A percentile compares a stretch with the other conserved stretches of the same genome.
Conservation (phyloP, 2,113 vertebrate species). For the Myodes glareolus region DNA sequence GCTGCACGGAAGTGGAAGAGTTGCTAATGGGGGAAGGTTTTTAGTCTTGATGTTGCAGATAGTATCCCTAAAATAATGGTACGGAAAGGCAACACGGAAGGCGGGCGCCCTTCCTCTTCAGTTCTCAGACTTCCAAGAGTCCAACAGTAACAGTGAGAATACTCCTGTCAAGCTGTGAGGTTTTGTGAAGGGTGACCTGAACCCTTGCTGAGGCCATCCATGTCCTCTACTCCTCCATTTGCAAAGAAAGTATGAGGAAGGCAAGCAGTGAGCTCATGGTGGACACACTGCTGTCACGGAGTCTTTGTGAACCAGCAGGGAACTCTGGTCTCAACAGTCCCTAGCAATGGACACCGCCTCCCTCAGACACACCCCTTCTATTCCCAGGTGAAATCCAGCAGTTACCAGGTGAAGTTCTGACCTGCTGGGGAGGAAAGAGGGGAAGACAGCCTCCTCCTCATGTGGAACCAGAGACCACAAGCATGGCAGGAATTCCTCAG, state of each 20-base stretch:
- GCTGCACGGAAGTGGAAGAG: slow-evolving; percentile 38
- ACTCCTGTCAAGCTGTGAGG: background rate
- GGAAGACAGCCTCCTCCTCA: background rate
- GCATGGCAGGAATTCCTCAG: slow-evolving; percentile 41
- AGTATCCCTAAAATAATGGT: slow-evolving; percentile 9
- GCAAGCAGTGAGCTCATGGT: background rate
- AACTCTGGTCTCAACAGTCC: background rate
- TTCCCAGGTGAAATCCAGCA: slow-evolving; percentile 24
- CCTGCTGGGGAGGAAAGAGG: slow-evolving; percentile 36
- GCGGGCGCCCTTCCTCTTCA: background rate
- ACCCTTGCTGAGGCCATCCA: background rate
- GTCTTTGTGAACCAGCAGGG: slow-evolving; percentile 14
- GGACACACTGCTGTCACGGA: background rate
- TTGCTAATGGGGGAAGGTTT: background rate
- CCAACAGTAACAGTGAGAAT: background rate
- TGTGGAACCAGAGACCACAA: slow-evolving; percentile 5
- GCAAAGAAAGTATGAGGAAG: background rate
- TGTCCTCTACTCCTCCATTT: background rate
- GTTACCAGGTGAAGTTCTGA: background rate
- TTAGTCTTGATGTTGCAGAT: slow-evolving; percentile 31
- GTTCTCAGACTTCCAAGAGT: background rate
- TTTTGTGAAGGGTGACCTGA: background rate
- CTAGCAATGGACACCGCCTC: background rate
- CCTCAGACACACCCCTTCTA: background rate
- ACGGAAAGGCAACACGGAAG: background rate